Conservation (phyloP, 2,888 invertebrate species). For the Campaea margaritaria region DNA sequence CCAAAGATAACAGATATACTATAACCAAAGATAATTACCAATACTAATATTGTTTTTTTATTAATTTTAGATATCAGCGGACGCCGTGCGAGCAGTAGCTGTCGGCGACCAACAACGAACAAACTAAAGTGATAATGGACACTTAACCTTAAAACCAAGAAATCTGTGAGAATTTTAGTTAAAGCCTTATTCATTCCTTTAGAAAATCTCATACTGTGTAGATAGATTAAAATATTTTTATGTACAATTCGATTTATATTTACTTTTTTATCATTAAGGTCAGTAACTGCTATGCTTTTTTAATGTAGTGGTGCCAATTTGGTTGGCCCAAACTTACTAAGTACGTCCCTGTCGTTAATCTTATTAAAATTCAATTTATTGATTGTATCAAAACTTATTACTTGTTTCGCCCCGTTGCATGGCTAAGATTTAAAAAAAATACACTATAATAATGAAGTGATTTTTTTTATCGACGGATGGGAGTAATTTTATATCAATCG, state of each 20-base stretch:
- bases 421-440: no score
- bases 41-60: background rate
- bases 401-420: no score
- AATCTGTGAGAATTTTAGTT: conserved; percentile 68
- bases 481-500: no score
- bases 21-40: background rate
- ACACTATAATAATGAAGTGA: no score
- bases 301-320: conserved; percentile 22
- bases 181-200: conserved; percentile 60
- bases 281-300: conserved; percentile 65
- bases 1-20: no score
- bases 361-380: no score
- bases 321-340: no score
- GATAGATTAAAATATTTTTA: conserved; percentile 64
- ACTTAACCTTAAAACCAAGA: conserved; percentile 49
- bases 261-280: conserved; percentile 57
- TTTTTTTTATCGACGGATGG: no score
- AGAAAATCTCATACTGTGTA: conserved; percentile 66
- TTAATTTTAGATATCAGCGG: conserved; percentile 77
- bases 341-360: no score
- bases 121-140: conserved; percentile 73
- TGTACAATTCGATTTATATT: conserved; percentile 65
- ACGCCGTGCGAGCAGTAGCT: conserved; percentile 79
- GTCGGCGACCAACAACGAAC: conserved; percentile 79
- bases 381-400: no score